These are phyloP conservation scores for Macaria notata DNA, from an alignment of 2,888 invertebrate species.

Conservation along the genomic window DNA sequence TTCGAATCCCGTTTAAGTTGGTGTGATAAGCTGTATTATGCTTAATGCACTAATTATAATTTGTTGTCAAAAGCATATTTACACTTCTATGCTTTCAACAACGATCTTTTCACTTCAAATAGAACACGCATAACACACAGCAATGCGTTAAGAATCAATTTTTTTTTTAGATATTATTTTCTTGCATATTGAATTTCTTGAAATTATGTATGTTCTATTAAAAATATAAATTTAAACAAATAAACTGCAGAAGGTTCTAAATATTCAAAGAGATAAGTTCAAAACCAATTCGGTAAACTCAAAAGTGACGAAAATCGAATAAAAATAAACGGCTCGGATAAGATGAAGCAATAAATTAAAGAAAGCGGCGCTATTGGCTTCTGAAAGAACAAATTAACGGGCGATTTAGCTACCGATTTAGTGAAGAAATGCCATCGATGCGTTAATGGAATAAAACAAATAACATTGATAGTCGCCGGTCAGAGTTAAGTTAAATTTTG, in stretches of 20 bases:
- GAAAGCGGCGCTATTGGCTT: slow-evolving; percentile 70
- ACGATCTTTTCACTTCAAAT: no score
- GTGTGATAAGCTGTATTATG: slow-evolving; percentile 35
- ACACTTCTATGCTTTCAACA: no score
- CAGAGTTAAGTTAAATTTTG: no score
- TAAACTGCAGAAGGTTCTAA: no score
- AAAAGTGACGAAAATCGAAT: slow-evolving; percentile 49
- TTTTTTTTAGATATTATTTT: no score
- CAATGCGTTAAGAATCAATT: no score
- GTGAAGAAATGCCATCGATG: slow-evolving; percentile 54
- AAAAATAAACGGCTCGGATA: slow-evolving; percentile 61
- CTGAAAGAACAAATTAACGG: slow-evolving; percentile 78
- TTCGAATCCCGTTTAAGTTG: slow-evolving; percentile 31
- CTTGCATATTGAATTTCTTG: no score
- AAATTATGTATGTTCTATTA: no score
- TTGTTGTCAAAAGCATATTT: slow-evolving; percentile 20
- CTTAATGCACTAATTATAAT: slow-evolving; percentile 31
- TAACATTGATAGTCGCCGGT: slow-evolving; percentile 52
- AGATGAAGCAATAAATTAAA: slow-evolving; percentile 77
- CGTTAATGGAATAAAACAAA: slow-evolving; percentile 70
- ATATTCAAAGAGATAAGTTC: slow-evolving; percentile 6
- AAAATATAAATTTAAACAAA: no score
- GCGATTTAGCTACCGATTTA: slow-evolving; percentile 79
- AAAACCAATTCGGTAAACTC: slow-evolving; percentile 27
- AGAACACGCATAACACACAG: no score